These are phyloP conservation scores for Hydraecia micacea DNA, from an alignment of 2,888 invertebrate species.

Conservation along the genomic window DNA sequence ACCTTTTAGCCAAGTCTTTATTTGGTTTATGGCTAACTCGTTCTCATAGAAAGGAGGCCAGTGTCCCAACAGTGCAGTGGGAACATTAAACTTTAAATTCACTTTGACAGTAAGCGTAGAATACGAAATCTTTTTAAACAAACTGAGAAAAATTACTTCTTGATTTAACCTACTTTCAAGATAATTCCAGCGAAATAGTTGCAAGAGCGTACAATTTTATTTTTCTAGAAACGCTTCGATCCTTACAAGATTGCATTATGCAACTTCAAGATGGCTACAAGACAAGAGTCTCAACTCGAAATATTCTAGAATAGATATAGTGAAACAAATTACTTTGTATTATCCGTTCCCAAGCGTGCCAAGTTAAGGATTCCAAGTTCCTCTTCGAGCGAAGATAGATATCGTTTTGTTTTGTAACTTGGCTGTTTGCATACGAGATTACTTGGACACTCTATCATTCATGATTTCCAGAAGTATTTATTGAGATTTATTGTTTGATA, in stretches of 20 bases:
- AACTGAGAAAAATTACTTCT: conserved; percentile 4
- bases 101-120: background rate
- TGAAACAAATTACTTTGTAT: conserved; percentile 61
- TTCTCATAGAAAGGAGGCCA: background rate
- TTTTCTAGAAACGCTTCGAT: conserved; percentile 22
- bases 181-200: conserved; percentile 15
- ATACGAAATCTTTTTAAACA: background rate
- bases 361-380: conserved; percentile 52
- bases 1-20: no score
- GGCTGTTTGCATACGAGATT: conserved; percentile 32
- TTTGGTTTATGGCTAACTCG: background rate
- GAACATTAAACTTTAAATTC: background rate
- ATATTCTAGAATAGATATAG: conserved; percentile 47
- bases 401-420: conserved; percentile 53
- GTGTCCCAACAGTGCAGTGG: background rate
- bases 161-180: conserved; percentile 18
- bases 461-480: background rate
- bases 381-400: conserved; percentile 47
- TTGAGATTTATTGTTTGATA: background rate
- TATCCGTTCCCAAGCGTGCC: conserved; percentile 46
- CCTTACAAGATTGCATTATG: conserved; percentile 37
- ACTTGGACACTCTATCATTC: conserved; percentile 16
- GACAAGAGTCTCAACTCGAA: conserved; percentile 36
- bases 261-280: conserved; percentile 30
- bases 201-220: conserved; percentile 17